Percentiles rank a stretch among this genome's conserved stretches.
Evolutionary conservation across 2,888 invertebrate genomes (phyloP).

Genomic region (Dynastes hyllus): DNA sequence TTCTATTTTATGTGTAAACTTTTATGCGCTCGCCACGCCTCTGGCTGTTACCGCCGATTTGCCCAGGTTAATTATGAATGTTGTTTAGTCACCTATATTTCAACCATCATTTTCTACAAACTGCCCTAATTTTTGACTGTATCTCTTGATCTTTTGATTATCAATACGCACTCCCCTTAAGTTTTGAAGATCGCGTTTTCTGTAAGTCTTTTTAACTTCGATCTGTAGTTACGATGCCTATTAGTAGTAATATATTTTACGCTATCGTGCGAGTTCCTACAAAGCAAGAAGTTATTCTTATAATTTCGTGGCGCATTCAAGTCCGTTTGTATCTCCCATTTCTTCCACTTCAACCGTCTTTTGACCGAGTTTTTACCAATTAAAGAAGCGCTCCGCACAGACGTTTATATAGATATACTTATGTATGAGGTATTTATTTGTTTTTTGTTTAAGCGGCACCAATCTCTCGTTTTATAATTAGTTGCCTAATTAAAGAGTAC

Average conservation of each 20-base stretch:
- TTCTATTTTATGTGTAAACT: too few species aligned
- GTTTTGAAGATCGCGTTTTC: too few species aligned
- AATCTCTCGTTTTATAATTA: slow-evolving; percentile 33
- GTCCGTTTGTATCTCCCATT: background rate
- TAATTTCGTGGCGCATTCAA: slow-evolving; percentile 2
- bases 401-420: background rate
- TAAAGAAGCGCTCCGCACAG: slow-evolving; percentile 6
- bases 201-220: too few species aligned
- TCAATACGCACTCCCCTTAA: too few species aligned
- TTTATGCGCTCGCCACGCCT: too few species aligned
- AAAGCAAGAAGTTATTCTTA: background rate
- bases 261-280: background rate
- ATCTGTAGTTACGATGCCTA: background rate
- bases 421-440: slow-evolving; percentile 7
- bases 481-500: slow-evolving; percentile 32
- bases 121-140: too few species aligned
- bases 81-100: too few species aligned
- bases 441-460: slow-evolving; percentile 27
- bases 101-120: too few species aligned
- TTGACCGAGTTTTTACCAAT: slow-evolving; percentile 27
- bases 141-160: too few species aligned
- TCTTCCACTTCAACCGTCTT: slow-evolving; percentile 9
- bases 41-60: too few species aligned
- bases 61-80: too few species aligned
- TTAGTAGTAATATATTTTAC: background rate